phyloP scores from a whole-genome alignment of 2,113 vertebrate genomes.

The Phyllostomus hastatus region DNA sequence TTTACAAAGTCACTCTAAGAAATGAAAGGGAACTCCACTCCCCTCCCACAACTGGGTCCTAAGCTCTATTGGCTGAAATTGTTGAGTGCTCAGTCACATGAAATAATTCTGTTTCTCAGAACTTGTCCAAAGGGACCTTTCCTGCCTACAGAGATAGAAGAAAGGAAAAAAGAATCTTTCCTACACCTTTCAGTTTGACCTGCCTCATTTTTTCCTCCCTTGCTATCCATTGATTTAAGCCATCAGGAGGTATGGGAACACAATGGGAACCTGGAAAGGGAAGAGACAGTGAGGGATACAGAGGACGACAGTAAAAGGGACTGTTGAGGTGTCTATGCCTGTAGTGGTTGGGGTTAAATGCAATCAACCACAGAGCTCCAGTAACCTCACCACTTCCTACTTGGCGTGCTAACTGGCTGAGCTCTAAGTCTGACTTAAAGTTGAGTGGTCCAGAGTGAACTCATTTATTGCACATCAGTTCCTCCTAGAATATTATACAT shows the following conservation, averaged over 20 bases:
- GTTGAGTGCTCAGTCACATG: conserved; percentile 12
- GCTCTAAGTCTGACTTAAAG: neutral
- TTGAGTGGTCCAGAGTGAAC: neutral
- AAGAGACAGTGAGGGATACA: neutral
- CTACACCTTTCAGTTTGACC: conserved; percentile 14
- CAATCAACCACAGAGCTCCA: neutral
- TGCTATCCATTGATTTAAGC: conserved; percentile 5
- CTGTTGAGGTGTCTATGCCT: neutral
- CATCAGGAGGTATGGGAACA: neutral
- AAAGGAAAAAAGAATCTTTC: neutral
- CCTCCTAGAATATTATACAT: neutral
- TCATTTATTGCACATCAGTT: neutral
- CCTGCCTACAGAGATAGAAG: conserved; percentile 29
- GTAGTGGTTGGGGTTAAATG: neutral
- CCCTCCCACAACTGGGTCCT: conserved; percentile 29
- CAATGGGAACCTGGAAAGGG: neutral
- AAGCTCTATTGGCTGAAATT: neutral
- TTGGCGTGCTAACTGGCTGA: neutral
- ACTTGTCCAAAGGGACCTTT: neutral
- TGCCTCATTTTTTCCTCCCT: neutral
- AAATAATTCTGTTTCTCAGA: conserved; percentile 47
- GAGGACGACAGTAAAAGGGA: neutral
- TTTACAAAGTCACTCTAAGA: conserved; percentile 31
- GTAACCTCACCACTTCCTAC: neutral
- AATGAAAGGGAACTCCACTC: conserved; percentile 34